Evolutionary conservation across 2,888 invertebrate genomes (phyloP), one percentile per base, ranked within the genome.

Genomic region (Amorpha juglandis): DNA sequence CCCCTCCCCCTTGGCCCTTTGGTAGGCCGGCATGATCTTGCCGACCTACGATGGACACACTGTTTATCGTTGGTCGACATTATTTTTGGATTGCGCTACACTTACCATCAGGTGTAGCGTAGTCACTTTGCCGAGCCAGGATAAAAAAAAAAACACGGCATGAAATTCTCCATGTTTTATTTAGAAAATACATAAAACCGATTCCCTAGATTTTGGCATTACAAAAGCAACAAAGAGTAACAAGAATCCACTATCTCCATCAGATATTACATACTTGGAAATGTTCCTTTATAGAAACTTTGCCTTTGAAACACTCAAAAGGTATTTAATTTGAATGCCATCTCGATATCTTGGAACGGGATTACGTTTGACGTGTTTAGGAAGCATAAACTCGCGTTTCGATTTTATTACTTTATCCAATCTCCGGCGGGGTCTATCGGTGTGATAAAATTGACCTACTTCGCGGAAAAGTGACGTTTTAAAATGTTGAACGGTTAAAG

Each of bases 401-500:
- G n/a, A 27, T 64, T 64, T 64, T 64, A 64, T 53, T 52, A 64
- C 52, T 64, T 45, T 53, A 64, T 45, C 53, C 52, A 64, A 64
- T 64, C 64, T 53, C 52, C 45, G 52, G 64, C 27, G 27, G 14
- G 64, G 35, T 21, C 42, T 45, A 53, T 58, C 42, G 53, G 33
- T 1, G 45, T 16, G 64, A 45, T 64, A 45, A 45, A 64, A 64
- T 55, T 55, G 47, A 47, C 45, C 64, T 35, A 55, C 14, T 42
- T 45, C 14, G 14, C 19, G 11, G 42, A 6, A 21, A 16, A 35
- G 45, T 47, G 64, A 33, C 53, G 38, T 53, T 64, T 64, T 53
- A 33, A 64, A 53, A 3, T 35, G 12, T 33, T 16, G 21, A 53
- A 33, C 64, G n/a, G 21, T 7, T 16, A 3, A 38, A 38, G 19